phyloP scores from a whole-genome alignment of 2,797 vertebrate species.

The Delichon dasypus region DNA sequence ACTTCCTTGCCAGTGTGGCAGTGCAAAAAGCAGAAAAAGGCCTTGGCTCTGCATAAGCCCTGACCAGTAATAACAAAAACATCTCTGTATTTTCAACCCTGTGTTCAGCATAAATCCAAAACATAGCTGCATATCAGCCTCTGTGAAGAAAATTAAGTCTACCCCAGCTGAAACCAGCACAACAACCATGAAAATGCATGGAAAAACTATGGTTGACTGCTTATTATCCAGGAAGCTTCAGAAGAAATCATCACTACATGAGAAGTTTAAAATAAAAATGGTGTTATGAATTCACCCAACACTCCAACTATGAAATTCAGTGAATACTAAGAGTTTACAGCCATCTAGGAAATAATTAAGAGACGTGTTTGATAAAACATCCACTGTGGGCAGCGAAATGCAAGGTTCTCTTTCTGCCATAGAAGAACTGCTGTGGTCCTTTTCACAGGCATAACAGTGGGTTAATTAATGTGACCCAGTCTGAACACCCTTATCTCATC shows the following conservation, averaged over 20 bases:
- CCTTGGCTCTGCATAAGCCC: not conserved
- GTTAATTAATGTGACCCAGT: not conserved
- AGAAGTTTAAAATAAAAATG: not conserved
- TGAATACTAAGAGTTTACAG: not conserved
- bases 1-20: not conserved
- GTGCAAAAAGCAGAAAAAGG: not conserved
- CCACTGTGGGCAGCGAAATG: not conserved
- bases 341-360: not conserved
- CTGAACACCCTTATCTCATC: not conserved
- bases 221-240: not conserved
- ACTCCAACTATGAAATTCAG: not conserved
- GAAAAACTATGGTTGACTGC: not conserved
- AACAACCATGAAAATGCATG: not conserved
- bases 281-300: not conserved
- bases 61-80: not conserved
- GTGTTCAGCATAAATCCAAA: not conserved
- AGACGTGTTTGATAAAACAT: not conserved
- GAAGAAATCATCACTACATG: not conserved
- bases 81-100: not conserved
- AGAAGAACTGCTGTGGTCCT: not conserved
- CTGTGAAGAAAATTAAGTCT: not conserved
- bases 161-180: not conserved
- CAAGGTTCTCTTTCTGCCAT: not conserved
- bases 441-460: not conserved
- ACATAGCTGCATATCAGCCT: not conserved